Conservation (phyloP, 2,888 invertebrate genomes). For the Nowickia ferox region DNA sequence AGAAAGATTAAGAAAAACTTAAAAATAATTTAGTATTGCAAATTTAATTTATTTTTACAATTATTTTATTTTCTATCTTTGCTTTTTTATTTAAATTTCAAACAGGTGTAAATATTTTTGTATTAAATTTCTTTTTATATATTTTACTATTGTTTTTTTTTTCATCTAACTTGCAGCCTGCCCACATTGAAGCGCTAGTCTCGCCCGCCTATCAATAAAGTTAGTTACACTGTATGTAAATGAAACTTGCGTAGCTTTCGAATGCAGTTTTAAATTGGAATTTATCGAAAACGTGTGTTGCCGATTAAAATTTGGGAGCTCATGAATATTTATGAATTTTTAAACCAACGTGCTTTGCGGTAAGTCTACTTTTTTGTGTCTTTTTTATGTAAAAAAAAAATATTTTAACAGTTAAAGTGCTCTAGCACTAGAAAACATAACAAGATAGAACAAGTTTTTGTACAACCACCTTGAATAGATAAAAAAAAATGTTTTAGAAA, state of each 20-base stretch:
- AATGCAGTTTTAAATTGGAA: slow-evolving; percentile 4
- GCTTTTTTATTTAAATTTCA: background rate
- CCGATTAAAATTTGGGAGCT: slow-evolving; percentile 33
- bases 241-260: slow-evolving; percentile 2
- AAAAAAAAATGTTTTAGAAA: background rate
- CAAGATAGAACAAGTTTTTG: background rate
- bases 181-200: background rate
- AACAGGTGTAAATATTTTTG: slow-evolving; percentile 30
- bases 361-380: background rate
- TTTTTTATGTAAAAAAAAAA: background rate
- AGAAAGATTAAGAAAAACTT: too few relatives aligned
- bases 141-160: background rate
- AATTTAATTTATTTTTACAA: background rate
- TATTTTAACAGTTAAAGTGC: slow-evolving; percentile 6
- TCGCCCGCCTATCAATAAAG: slow-evolving; percentile 2
- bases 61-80: background rate
- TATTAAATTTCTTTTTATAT: background rate
- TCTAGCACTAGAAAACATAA: background rate
- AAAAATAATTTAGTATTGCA: too few relatives aligned
- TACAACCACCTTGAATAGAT: background rate
- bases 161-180: slow-evolving; percentile 13
- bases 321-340: slow-evolving; percentile 38
- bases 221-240: background rate
- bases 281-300: background rate
- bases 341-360: background rate